Evolutionary conservation across 2,888 invertebrate genomes (phyloP), one percentile per base, ranked within the genome.

Genomic region (Tuta absoluta): DNA sequence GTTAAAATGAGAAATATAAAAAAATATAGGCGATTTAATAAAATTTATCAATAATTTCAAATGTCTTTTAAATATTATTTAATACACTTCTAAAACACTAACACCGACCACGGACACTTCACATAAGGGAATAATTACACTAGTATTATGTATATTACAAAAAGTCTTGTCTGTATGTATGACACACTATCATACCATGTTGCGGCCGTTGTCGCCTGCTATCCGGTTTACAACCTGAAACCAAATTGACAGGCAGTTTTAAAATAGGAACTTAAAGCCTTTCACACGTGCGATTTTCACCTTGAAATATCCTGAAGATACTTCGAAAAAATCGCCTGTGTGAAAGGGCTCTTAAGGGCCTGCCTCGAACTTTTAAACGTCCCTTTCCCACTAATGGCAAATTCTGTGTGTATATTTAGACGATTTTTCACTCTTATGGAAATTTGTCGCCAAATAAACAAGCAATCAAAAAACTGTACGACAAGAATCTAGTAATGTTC

Each of bases 141-240:
- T 63, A 53, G 48, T 28, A 61, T 8, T 51, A 62, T 49, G 17
- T 49, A 37, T 41, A 41, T 14, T 28, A 28, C 14, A 56, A 3
- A 80, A 76, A 81, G 79, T 81, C 75, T n/a, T 77, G 71, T 75
- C 33, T 33, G 37, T 69, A 71, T 68, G 66, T 72, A 73, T 77
- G 75, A 71, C 73, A 77, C 79, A 75, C 79, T 85, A 89, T 94
- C 94, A 97, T 93, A 97, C 97, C 91, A 95, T 96, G 82, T 96
- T 96, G 74, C 96, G 93, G 68, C 95, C 95, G 68, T 95, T 94
- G 83, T 97, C 96, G 57, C 97, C 97, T 33, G 95, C 95, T 86
- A 97, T 92, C 91, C 94, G 93, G 85, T 96, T 95, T 72, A 97
- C 93, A 74, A 97, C 79, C 95, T 96, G 88, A 68, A 93, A 93